Conservation (phyloP, 2,797 vertebrate genomes). For the Chelmon rostratus region DNA sequence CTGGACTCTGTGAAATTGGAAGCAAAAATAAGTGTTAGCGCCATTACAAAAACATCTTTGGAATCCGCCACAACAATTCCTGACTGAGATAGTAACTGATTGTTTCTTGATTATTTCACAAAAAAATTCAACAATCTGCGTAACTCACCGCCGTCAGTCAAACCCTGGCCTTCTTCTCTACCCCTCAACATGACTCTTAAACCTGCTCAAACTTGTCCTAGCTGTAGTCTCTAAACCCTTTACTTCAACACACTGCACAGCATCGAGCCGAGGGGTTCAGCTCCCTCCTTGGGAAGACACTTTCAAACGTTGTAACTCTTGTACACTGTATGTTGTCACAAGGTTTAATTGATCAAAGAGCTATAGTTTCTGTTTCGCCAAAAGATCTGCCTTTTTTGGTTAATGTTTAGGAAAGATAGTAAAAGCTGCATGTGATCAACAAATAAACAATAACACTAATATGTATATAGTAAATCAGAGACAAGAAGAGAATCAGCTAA, state of each 20-base stretch:
- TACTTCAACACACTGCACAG: slow-evolving; percentile 54
- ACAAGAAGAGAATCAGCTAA: slow-evolving; percentile 51
- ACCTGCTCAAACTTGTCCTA: slow-evolving; percentile 86
- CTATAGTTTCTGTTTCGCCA: slow-evolving; percentile 57
- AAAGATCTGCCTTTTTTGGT: slow-evolving; percentile 74
- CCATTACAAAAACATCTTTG: slow-evolving; percentile 88
- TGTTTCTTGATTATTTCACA: slow-evolving; percentile 74
- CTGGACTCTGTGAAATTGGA: slow-evolving; percentile 65
- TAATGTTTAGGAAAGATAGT: slow-evolving; percentile 71
- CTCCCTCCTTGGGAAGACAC: slow-evolving; percentile 34
- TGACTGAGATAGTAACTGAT: slow-evolving; percentile 79
- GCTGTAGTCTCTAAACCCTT: slow-evolving; percentile 79
- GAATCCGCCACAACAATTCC: slow-evolving; percentile 87
- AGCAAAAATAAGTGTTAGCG: slow-evolving; percentile 65
- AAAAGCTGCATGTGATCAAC: slow-evolving; percentile 76
- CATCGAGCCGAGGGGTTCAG: slow-evolving; percentile 18
- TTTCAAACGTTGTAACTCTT: slow-evolving; percentile 43
- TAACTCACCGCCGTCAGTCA: slow-evolving; percentile 82
- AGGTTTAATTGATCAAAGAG: slow-evolving; percentile 68
- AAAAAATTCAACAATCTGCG: slow-evolving; percentile 77
- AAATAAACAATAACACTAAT: slow-evolving; percentile 71
- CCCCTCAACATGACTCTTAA: slow-evolving; percentile 85
- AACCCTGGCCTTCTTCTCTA: slow-evolving; percentile 85
- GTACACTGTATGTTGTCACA: slow-evolving; percentile 36
- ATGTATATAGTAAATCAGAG: slow-evolving; percentile 69